Percentiles rank a stretch among this genome's conserved stretches.
These are phyloP conservation scores for Lasioglossum morio DNA, from an alignment of 2,888 invertebrate species.

Conservation along the genomic window DNA sequence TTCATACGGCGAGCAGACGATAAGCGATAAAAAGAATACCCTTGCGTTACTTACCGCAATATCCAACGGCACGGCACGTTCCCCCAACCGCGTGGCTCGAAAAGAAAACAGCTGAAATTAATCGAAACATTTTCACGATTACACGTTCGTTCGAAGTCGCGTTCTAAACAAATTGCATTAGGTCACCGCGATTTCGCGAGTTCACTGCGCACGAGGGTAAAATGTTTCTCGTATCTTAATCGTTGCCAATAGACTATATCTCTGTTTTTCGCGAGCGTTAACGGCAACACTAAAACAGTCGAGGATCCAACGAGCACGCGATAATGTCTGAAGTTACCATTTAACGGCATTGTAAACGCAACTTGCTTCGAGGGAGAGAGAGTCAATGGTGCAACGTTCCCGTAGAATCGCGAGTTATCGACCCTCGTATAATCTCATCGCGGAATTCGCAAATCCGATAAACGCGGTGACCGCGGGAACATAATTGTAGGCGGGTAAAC, in stretches of 20 bases:
- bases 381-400: neutral
- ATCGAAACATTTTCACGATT: neutral
- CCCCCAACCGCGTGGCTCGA: neutral
- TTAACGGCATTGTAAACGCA: conserved; percentile 3
- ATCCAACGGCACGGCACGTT: conserved; percentile 3
- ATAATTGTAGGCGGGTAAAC: conserved; percentile 35
- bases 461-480: conserved; percentile 47
- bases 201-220: neutral
- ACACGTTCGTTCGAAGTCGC: neutral
- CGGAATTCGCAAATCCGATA: conserved; percentile 12
- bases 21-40: conserved; percentile 10
- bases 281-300: neutral
- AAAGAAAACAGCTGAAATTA: neutral
- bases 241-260: neutral
- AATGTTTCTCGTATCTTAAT: neutral
- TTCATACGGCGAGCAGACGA: conserved; percentile 6
- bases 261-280: neutral
- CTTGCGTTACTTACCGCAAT: neutral
- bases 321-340: neutral
- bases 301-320: neutral
- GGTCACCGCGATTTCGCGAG: no score
- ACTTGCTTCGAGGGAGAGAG: neutral
- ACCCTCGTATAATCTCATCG: conserved; percentile 4
- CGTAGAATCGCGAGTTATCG: conserved; percentile 7
- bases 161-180: neutral